Evolutionary conservation across 2,888 invertebrate species (phyloP).

Genomic region (Metalampra italica): DNA sequence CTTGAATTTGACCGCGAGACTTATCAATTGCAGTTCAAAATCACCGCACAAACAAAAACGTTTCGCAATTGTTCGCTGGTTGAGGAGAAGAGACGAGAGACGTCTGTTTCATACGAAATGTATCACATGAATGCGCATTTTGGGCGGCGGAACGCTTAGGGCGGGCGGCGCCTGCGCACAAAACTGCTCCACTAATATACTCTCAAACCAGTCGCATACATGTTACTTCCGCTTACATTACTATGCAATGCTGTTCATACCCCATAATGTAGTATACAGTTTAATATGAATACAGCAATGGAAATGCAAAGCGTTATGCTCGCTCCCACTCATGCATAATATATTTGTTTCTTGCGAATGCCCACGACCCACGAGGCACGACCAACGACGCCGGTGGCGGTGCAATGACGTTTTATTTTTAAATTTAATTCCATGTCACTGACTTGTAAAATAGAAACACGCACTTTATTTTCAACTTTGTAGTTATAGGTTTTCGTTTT

Average conservation of each 20-base stretch:
- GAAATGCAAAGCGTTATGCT: constrained; percentile 1
- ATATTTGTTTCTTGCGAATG: not conserved
- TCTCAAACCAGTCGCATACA: constrained; percentile 3
- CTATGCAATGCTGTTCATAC: not conserved
- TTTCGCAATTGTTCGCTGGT: not conserved
- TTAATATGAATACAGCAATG: not conserved
- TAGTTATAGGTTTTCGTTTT: not conserved
- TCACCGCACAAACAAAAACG: not conserved
- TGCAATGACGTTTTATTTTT: constrained; percentile 57
- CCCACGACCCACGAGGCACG: constrained; percentile 5
- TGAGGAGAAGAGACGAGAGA: constrained; percentile 18
- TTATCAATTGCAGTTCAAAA: not conserved
- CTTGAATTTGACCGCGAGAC: not conserved
- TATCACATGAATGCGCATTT: constrained; percentile 62
- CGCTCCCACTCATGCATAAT: not conserved
- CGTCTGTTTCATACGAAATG: constrained; percentile 41
- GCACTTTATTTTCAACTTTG: constrained; percentile 1
- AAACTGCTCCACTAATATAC: constrained; percentile 20
- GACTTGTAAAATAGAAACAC: constrained; percentile 45
- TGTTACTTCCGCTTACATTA: not conserved
- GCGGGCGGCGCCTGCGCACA: constrained; percentile 49
- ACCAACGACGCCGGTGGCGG: too few species aligned
- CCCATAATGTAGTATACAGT: not conserved
- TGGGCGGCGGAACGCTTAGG: constrained; percentile 35
- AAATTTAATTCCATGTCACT: constrained; percentile 61